Conservation (phyloP, 2,888 invertebrate genomes). For the Netelia fuscicornis region DNA sequence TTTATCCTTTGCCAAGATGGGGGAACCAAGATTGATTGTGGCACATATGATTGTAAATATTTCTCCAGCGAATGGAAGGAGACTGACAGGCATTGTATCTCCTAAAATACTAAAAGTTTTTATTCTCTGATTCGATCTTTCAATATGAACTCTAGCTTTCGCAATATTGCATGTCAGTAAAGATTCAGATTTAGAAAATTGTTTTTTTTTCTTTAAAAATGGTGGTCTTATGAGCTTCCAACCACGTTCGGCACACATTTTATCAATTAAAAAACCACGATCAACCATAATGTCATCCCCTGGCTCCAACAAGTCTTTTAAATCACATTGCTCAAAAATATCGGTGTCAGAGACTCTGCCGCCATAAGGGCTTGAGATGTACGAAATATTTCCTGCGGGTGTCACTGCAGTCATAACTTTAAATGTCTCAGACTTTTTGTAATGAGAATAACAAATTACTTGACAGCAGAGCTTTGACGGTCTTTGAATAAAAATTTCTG, state of each 20-base stretch:
- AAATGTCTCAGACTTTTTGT: constrained; percentile 66
- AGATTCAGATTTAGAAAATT: constrained; percentile 33
- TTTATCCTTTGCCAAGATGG: constrained; percentile 7
- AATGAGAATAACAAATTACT: constrained; percentile 65
- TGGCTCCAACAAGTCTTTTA: constrained; percentile 32
- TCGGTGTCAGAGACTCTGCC: constrained; percentile 70
- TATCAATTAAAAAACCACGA: constrained; percentile 37
- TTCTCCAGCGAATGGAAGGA: constrained; percentile 11
- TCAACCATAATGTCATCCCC: constrained; percentile 27
- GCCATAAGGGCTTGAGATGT: constrained; percentile 67
- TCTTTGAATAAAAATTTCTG: constrained; percentile 67
- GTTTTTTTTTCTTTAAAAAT: constrained; percentile 38
- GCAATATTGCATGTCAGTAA: constrained; percentile 39
- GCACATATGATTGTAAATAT: constrained; percentile 24
- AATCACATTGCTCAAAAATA: constrained; percentile 62
- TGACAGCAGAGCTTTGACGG: constrained; percentile 65
- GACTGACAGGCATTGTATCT: constrained; percentile 18
- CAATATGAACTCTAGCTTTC: constrained; percentile 20
- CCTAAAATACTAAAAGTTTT: constrained; percentile 27
- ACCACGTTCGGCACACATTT: constrained; percentile 38
- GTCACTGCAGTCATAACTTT: constrained; percentile 70
- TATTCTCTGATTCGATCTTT: constrained; percentile 22
- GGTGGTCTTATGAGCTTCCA: constrained; percentile 21
- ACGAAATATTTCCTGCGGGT: constrained; percentile 68
- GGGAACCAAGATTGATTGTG: constrained; percentile 20